phyloP scores from a whole-genome alignment of 2,113 vertebrate species.

The Panurus biarmicus region DNA sequence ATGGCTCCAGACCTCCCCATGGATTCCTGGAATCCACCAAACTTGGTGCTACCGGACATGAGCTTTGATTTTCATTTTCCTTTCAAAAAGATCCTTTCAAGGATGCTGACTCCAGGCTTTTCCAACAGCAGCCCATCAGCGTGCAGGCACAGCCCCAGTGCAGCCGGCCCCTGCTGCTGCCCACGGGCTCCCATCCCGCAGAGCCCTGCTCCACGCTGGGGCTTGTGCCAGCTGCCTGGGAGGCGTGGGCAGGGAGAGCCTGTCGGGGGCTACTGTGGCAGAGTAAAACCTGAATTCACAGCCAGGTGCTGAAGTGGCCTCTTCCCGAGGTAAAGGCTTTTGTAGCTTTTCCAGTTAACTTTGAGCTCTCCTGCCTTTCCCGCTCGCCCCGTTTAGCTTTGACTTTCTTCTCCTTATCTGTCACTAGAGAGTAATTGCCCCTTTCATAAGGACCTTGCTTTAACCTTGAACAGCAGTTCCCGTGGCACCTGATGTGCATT shows the following conservation, averaged over 20 bases:
- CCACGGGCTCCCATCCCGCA: fast-evolving
- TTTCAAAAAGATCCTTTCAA: not conserved
- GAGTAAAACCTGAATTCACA: not conserved
- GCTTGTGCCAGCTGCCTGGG: not conserved
- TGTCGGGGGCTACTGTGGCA: not conserved
- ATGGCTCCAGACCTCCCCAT: not conserved
- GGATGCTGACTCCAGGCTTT: not conserved
- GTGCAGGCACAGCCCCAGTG: not conserved
- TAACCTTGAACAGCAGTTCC: conserved; percentile 50
- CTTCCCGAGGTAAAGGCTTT: not conserved
- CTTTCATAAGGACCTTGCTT: conserved; percentile 51
- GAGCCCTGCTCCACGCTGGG: fast-evolving
- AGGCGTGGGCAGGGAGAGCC: not conserved
- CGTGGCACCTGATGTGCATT: conserved; percentile 17
- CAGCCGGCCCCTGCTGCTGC: too few species aligned
- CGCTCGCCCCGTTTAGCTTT: not conserved
- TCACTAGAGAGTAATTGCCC: conserved; percentile 37
- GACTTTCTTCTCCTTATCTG: conserved; percentile 46
- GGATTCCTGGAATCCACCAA: not conserved
- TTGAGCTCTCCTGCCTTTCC: conserved; percentile 24
- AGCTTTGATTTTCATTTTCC: not conserved
- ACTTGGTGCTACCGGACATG: not conserved
- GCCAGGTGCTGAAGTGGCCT: not conserved
- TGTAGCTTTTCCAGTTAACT: conserved; percentile 6
- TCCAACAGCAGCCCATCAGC: not conserved